Percentiles rank a stretch among this genome's conserved stretches.
Conservation (phyloP, 2,113 vertebrate species). For the Picathartes gymnocephalus region DNA sequence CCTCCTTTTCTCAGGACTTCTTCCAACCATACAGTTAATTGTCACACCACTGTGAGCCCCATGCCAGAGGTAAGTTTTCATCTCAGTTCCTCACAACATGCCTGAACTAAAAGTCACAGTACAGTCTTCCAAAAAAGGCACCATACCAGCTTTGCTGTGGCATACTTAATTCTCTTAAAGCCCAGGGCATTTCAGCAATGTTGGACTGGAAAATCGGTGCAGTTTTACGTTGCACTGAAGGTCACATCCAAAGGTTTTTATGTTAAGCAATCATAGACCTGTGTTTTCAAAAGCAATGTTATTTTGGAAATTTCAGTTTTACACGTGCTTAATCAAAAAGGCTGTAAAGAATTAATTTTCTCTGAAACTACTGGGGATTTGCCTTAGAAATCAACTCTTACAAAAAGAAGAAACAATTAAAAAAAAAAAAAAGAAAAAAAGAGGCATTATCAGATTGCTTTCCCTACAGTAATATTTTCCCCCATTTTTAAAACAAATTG, state of each 20-base stretch:
- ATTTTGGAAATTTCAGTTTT: neutral
- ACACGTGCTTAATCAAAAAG: neutral
- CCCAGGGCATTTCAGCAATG: neutral
- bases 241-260: neutral
- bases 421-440: neutral
- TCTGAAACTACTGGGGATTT: neutral
- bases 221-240: neutral
- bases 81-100: neutral
- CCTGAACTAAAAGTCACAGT: neutral
- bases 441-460: neutral
- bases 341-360: neutral
- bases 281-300: neutral
- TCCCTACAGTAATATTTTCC: neutral
- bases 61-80: neutral
- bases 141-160: neutral
- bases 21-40: neutral
- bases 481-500: neutral
- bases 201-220: neutral
- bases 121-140: neutral
- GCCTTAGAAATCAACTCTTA: neutral
- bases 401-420: neutral
- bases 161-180: slow-evolving; percentile 17
- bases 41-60: neutral
- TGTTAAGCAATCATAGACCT: neutral
- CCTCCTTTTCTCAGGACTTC: neutral